Base-by-base conservation (phyloP, 2,113 vertebrate genomes). In the cattle (Bos taurus) region DNA sequence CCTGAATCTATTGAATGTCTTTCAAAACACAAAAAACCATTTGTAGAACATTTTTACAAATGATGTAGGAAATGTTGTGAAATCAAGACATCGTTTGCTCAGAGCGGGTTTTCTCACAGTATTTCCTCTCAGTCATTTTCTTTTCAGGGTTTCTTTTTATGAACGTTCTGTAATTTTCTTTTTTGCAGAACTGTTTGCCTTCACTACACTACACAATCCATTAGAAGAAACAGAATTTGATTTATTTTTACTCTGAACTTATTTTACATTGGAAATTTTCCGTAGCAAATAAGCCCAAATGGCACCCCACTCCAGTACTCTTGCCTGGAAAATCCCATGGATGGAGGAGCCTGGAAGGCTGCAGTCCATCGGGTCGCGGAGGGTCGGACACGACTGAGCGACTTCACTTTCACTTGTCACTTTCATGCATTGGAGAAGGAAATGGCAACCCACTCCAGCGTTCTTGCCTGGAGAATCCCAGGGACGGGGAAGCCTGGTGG, bases 201-300 rank as follows among this genome's bases (percentile, higher is more conserved):
- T 59, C 11, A 16, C 8, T 46, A n/a, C 11, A 16, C 8, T 46
- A n/a, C 91, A 48, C n/a, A 74, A 74, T 56, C 30, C 64, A 40
- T 86, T 56, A 64, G 90, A 84, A 78, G 23, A 84, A 95, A 90
- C 56, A 62, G n/a, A 97, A 81, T 84, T 95, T 71, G 43, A 74
- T 94, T 60, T 78, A 14, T 90, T 96, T 96, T 94, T 80, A 33
- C 74, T 95, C 50, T 57, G 50, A 77, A 43, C 93, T 95, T 33
- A 74, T 88, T 52, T 89, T 54, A 46, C 43, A 84, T 52, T 85
- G 90, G 46, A 92, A 84, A 56, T 1, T 46, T 71, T 88, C 17
- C 52, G n/a, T 30, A 40, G 83, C 5, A 84, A 84, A 84, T 50
- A 15, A 80, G 40, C 52, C 77, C 7, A 59, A 48, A 48, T 48